These are phyloP conservation scores for Myotis brandtii DNA, from an alignment of 2,113 vertebrate species.

Conservation along the genomic window DNA sequence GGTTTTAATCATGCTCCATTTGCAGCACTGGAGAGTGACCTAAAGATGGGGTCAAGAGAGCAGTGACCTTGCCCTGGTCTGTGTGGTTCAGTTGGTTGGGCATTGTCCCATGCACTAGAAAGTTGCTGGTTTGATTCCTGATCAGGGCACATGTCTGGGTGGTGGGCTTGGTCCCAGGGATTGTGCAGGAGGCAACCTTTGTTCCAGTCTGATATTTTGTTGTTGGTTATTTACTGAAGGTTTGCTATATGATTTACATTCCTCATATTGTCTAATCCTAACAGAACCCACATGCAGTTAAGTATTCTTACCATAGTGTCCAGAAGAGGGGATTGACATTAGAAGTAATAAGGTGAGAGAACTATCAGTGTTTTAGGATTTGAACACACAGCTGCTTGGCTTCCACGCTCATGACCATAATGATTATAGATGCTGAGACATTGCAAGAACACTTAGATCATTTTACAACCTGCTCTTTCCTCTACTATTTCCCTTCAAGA, in stretches of 20 bases:
- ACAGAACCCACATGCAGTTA: neutral
- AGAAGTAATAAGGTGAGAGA: neutral
- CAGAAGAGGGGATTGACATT: neutral
- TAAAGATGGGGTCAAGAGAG: neutral
- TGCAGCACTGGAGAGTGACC: neutral
- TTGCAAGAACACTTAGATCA: neutral
- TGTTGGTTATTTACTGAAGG: constrained; percentile 12
- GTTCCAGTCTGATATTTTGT: neutral
- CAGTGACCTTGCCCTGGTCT: too few species aligned
- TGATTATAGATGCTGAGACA: neutral
- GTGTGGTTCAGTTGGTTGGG: too few species aligned
- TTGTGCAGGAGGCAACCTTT: neutral
- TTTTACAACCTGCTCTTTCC: neutral
- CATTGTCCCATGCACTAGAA: too few species aligned
- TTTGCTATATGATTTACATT: neutral
- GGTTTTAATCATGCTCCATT: neutral
- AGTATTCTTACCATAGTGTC: constrained; percentile 11
- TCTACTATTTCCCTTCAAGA: neutral
- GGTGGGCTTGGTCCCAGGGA: too few species aligned
- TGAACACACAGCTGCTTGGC: neutral
- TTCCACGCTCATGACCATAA: neutral
- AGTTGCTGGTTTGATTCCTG: too few species aligned
- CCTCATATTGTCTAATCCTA: neutral
- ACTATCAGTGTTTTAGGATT: neutral
- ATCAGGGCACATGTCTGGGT: too few species aligned